These are phyloP conservation scores for Pocota personata DNA, from an alignment of 2,888 invertebrate species.

Conservation along the genomic window DNA sequence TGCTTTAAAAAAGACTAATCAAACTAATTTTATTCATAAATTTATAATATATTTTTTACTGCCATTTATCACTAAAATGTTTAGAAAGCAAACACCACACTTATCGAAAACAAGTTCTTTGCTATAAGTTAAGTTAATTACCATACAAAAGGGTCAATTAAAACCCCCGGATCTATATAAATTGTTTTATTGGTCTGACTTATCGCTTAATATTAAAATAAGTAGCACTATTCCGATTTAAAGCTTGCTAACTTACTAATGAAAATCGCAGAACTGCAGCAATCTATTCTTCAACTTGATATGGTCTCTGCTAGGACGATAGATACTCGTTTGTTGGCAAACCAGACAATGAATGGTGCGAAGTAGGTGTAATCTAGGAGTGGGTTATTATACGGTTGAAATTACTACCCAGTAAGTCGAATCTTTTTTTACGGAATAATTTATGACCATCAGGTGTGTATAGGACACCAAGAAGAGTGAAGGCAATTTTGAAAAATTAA, in stretches of 20 bases:
- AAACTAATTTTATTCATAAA: no score
- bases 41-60: no score
- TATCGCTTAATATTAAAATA: slow-evolving; percentile 59
- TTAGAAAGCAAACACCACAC: no score
- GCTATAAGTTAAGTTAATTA: no score
- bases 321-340: neutral
- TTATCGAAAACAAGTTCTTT: no score
- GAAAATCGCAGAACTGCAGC: slow-evolving; percentile 46
- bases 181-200: slow-evolving; percentile 31
- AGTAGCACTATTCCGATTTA: slow-evolving; percentile 27
- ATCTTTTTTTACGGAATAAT: neutral
- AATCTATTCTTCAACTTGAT: slow-evolving; percentile 23
- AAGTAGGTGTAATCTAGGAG: slow-evolving; percentile 60
- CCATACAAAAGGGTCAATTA: no score
- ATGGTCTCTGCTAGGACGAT: neutral
- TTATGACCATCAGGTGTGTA: neutral
- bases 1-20: no score
- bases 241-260: slow-evolving; percentile 54
- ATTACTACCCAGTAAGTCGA: slow-evolving; percentile 16
- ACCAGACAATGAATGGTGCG: slow-evolving; percentile 53
- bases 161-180: no score
- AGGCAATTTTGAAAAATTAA: neutral
- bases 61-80: no score
- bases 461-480: neutral
- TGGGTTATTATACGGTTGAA: slow-evolving; percentile 45